phyloP scores from a whole-genome alignment of 2,888 invertebrate species.

The Drosophila aldrichi region DNA sequence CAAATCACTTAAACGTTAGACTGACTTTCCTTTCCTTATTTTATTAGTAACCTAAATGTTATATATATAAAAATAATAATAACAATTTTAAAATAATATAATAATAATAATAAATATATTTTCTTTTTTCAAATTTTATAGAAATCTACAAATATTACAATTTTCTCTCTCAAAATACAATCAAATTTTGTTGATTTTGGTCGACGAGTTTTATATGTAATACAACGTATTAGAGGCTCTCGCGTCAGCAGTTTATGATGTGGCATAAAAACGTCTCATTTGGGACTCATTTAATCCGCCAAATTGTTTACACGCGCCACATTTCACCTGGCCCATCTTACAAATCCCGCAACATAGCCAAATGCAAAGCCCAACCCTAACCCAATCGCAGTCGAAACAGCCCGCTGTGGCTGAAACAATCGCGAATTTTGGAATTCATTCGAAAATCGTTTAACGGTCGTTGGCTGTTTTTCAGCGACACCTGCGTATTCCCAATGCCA shows the following conservation, averaged over 20 bases:
- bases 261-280: slow-evolving; percentile 76
- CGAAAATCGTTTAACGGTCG: slow-evolving; percentile 77
- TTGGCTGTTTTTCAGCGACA: slow-evolving; percentile 68
- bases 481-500: slow-evolving; percentile 72
- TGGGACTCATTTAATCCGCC: slow-evolving; percentile 79
- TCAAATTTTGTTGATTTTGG: neutral
- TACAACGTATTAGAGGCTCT: slow-evolving; percentile 46
- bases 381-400: slow-evolving; percentile 27
- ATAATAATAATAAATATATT: too few relatives aligned
- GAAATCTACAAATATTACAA: neutral
- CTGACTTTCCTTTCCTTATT: too few relatives aligned
- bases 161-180: neutral
- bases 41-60: too few relatives aligned
- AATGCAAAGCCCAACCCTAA: slow-evolving; percentile 8
- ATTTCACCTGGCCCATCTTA: slow-evolving; percentile 1
- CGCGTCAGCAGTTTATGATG: slow-evolving; percentile 63
- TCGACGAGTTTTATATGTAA: slow-evolving; percentile 19
- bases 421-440: slow-evolving; percentile 81
- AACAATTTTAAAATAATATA: too few relatives aligned
- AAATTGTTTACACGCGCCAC: slow-evolving; percentile 73
- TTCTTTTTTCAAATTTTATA: neutral
- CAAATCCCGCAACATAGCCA: neutral
- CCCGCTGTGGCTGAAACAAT: slow-evolving; percentile 58
- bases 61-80: too few relatives aligned
- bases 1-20: too few relatives aligned